Evolutionary conservation across 2,113 vertebrate genomes (phyloP), one percentile per base, ranked within the genome.

Genomic region (Osmerus mordax): DNA sequence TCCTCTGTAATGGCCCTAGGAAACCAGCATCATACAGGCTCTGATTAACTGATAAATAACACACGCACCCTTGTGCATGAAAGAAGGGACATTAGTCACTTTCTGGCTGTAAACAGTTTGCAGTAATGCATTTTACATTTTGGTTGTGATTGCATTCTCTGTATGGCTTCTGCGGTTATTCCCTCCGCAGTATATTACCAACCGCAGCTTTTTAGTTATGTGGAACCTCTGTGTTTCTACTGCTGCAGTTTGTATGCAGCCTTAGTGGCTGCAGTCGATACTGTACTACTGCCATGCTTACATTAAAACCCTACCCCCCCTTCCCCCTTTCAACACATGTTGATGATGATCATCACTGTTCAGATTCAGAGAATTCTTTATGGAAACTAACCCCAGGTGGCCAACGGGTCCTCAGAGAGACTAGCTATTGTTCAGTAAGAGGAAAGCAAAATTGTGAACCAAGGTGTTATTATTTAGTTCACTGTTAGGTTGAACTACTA

Each of bases 1-100:
- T 86, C 66, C 58, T 65, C 62, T 67, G 54, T 76, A 82, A 72
- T 81, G 71, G 47, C 71, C 75, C 47, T 72, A 19, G 69, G 74
- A 74, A 56, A 67, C 70, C n/a, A 70, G 74, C 32, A 72, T 64
- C 68, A 69, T 58, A 23, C 19, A 53, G 69, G 61, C 72, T 72
- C 62, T 64, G 62, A 64, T 64, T 77, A 87, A 85, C 72, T 80
- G 79, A 89, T 89, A 84, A 86, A 62, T 62, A 23, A 62, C 60
- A 29, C 25, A 62, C 11, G 36, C 54, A 56, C 29, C 28, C 29
- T 47, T 47, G 41, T 47, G 41, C 41, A 7, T 25, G 65, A 21
- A 21, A 80, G 77, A 78, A 72, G 59, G 16, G 55, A n/a, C n/a
- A 19, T 36, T 15, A 83, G 72, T 85, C 74, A 80, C 41, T 56